Conservation (phyloP, 2,888 invertebrate species). For the Tetragonula carbonaria region DNA sequence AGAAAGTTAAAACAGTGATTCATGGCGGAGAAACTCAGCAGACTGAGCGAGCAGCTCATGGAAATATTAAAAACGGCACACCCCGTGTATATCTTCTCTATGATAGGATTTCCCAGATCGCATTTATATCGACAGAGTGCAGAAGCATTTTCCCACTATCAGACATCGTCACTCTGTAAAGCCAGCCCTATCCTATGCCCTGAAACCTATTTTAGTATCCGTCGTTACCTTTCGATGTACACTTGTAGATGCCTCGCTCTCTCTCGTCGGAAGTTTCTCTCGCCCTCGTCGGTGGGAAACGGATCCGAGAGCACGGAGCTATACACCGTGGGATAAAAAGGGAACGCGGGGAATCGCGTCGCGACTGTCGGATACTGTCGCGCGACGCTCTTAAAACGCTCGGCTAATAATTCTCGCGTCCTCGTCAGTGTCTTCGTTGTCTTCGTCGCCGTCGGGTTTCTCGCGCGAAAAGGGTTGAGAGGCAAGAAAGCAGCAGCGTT, state of each 20-base stretch:
- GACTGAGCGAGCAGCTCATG: too few relatives aligned
- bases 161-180: too few relatives aligned
- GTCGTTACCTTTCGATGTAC: too few relatives aligned
- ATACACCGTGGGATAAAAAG: slow-evolving; percentile 1
- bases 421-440: not conserved
- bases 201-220: too few relatives aligned
- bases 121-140: too few relatives aligned
- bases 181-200: too few relatives aligned
- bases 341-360: not conserved
- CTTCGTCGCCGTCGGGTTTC: slow-evolving; percentile 2
- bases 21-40: too few relatives aligned
- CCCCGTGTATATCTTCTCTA: fast-evolving
- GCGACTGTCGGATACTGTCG: not conserved
- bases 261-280: not conserved
- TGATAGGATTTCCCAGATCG: too few relatives aligned
- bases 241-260: too few relatives aligned
- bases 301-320: not conserved
- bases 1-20: too few relatives aligned
- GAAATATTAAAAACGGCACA: too few relatives aligned
- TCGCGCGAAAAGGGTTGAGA: slow-evolving; percentile 13
- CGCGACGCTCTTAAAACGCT: slow-evolving; percentile 20
- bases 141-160: too few relatives aligned
- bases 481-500: not conserved
- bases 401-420: slow-evolving; percentile 57
- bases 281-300: not conserved